Base-by-base conservation (phyloP, 2,888 invertebrate species). In the Amblyteles armatorius region DNA sequence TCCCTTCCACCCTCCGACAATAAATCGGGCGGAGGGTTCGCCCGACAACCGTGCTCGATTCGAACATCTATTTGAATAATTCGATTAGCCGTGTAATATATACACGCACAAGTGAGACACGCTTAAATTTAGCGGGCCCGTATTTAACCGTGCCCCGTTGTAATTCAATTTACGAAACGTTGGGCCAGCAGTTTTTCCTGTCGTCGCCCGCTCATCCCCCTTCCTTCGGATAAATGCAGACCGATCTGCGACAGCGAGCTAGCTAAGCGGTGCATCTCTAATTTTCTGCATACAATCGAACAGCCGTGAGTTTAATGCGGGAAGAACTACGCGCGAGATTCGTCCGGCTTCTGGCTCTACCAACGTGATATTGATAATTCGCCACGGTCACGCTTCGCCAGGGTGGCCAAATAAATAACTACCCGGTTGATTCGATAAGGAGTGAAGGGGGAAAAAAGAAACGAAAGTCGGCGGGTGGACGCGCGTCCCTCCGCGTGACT, bases 81-180 rank as follows among this genome's bases (percentile, higher is more conserved):
- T 89, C 89, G 88, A 90, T 91, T 90, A 91, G 87, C 84, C 87
- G 87, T 88, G 88, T 87, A 89, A 88, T 88, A 87, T 86, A 84
- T 83, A 81, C 80, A 77, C 76, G 44, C 77, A 84, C 76, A 67
- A 79, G 86, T 84, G 74, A 73, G 71, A 82, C 60, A 67, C 68
- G 73, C 84, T 78, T 67, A 65, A 78, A 79, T 84, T 84, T 80
- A 86, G 78, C 83, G 84, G 67, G 69, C 79, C 73, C 79, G 65
- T 84, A 68, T 71, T 33, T 40, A 74, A 76, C 79, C 67, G 71
- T 63, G 80, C 79, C 82, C 67, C 83, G 87, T 85, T 83, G 84
- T 84, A 60, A 84, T 81, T 84, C 72, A 81, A 80, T 81, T 77
- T 52, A 67, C 55, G 74, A 74, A 74, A 48, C 67, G 9, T 48